Percentiles rank a stretch among this genome's conserved stretches.
phyloP scores from a whole-genome alignment of 2,113 vertebrate species.

The Ranitomeya variabilis region DNA sequence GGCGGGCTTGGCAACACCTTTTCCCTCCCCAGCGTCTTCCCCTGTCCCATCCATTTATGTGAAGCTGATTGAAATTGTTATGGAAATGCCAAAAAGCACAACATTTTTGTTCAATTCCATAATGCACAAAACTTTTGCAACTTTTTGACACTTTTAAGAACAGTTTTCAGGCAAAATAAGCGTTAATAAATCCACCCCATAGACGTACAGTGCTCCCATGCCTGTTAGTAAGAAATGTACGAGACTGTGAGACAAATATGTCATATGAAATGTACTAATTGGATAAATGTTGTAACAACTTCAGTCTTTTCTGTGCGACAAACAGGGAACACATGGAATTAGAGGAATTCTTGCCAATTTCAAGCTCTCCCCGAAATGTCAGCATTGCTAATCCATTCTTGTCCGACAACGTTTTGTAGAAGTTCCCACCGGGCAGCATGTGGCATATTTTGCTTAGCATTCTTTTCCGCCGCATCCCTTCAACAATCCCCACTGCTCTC shows the following conservation, averaged over 20 bases:
- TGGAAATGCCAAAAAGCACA: too few species aligned
- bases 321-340: conserved; percentile 16
- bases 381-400: conserved; percentile 16
- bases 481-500: conserved; percentile 37
- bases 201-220: too few species aligned
- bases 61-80: too few species aligned
- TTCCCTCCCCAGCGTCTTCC: too few species aligned
- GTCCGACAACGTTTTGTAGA: conserved; percentile 9
- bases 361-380: neutral
- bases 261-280: neutral
- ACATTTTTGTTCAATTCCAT: too few species aligned
- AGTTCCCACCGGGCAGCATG: conserved; percentile 41
- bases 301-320: neutral
- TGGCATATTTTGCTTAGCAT: conserved; percentile 34
- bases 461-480: neutral
- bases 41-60: too few species aligned
- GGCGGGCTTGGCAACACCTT: too few species aligned
- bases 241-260: neutral
- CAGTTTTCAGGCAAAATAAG: too few species aligned
- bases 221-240: neutral
- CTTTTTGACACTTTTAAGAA: too few species aligned
- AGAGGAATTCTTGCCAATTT: neutral
- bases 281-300: neutral
- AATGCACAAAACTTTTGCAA: too few species aligned
- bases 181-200: too few species aligned